Evolutionary conservation across 92 coral and sea anemone species (phyloP).

Genomic region (Paramuricea clavata): DNA sequence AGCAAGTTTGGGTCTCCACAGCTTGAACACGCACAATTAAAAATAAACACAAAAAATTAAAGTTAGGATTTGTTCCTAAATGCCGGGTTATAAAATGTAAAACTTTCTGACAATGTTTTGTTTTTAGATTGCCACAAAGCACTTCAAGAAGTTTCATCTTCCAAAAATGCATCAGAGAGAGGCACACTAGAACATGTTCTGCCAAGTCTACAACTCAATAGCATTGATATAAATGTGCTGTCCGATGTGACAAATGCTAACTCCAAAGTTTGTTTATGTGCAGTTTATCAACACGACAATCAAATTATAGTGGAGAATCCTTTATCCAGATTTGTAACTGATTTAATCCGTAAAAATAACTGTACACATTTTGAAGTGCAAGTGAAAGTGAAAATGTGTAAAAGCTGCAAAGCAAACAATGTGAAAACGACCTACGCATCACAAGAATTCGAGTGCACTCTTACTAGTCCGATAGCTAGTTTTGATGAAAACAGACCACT

Average conservation of each 20-base stretch:
- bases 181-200: neutral
- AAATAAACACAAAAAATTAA: too few relatives aligned
- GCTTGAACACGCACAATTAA: too few relatives aligned
- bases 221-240: neutral
- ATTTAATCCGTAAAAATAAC: neutral
- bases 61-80: too few relatives aligned
- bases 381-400: neutral
- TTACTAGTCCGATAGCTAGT: neutral
- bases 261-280: constrained; percentile 8
- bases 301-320: neutral
- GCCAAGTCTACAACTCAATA: neutral
- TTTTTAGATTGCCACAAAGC: too few relatives aligned
- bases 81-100: too few relatives aligned
- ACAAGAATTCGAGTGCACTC: constrained; percentile 24
- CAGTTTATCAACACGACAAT: neutral
- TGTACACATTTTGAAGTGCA: constrained; percentile 30
- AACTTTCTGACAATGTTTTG: too few relatives aligned
- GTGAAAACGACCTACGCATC: neutral
- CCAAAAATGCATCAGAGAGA: neutral
- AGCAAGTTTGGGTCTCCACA: too few relatives aligned
- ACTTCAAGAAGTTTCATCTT: neutral
- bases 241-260: neutral
- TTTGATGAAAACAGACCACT: neutral
- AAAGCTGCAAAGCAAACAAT: constrained; percentile 18
- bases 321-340: neutral